Evolutionary conservation across 2,113 vertebrate species (phyloP), one percentile per base, ranked within the genome.

Genomic region (Triplophysa siluroides): DNA sequence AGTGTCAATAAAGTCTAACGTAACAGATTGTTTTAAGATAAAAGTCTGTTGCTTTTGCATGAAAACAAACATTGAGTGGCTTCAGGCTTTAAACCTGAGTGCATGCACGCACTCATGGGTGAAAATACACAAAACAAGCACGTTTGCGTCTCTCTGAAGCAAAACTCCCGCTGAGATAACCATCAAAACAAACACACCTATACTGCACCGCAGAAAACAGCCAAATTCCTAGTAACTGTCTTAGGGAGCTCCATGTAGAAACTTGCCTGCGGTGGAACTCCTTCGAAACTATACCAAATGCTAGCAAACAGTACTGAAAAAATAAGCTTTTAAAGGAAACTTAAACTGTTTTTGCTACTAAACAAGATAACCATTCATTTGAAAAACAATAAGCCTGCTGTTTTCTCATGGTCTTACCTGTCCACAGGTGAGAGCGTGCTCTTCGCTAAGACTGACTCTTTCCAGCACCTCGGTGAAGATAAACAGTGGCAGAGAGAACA

Each of bases 361-460:
- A 43, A 43, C 7, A 6, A 43, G 41, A 43, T 6, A 43, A 43
- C 6, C 41, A 9, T 43, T 6, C 9, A 10, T 43, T 43, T 43
- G 8, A 43, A 43, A 43, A 43, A 43, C 6, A 43, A 7, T n/a
- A n/a, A n/a, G n/a, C n/a, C n/a, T n/a, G n/a, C n/a, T n/a, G n/a
- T 43, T 7, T 43, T 45, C 11, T 45, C 43, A 2, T 60, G 21
- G 8, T 16, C 56, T 75, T 80, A 80, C 79, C 79, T 80, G 70
- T 54, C 70, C 70, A 60, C 70, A 80, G 79, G 79, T 80, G 70
- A 74, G 47, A 5, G 12, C 21, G 6, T 65, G 50, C 47, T 10
- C 23, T 10, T 45, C 4, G 1, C 7, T 2, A 29, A 71, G 76
- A 26, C 45, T 47, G n/a, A 71, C 10, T 8, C 29, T 72, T 47